Percentiles rank a stretch among this genome's conserved stretches.
Evolutionary conservation across 2,797 vertebrate genomes (phyloP).

Genomic region (Mormyrus proboscirostris): DNA sequence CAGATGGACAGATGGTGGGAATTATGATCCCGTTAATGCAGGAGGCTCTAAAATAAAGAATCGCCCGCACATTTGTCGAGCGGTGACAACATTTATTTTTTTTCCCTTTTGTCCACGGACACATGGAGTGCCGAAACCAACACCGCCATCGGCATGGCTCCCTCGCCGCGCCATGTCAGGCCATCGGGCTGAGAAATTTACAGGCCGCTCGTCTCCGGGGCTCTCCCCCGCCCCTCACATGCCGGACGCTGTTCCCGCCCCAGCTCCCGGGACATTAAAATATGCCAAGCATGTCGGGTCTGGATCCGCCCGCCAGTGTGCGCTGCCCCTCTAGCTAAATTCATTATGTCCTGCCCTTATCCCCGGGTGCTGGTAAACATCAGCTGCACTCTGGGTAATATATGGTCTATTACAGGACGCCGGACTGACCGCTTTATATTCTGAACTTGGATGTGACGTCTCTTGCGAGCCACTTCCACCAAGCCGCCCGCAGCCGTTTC

Average conservation of each 20-base stretch:
- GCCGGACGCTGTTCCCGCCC: neutral
- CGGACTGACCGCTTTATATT: constrained; percentile 9
- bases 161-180: neutral
- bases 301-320: neutral
- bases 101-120: neutral
- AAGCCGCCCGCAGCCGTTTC: neutral
- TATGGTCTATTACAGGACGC: constrained; percentile 8
- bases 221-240: neutral
- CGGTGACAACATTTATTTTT: neutral
- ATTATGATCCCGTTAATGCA: neutral
- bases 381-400: neutral
- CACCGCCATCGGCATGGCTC: neutral
- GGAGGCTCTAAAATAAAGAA: neutral
- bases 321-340: constrained; percentile 10
- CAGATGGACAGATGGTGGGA: neutral
- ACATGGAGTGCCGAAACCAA: neutral
- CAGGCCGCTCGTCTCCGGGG: neutral
- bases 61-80: neutral
- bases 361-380: constrained; percentile 16
- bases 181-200: neutral
- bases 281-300: constrained; percentile 11
- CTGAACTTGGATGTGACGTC: constrained; percentile 3
- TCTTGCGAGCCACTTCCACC: neutral
- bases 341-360: constrained; percentile 12
- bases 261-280: constrained; percentile 13